Conservation (phyloP, 2,797 vertebrate genomes). For the Sebastes jordani region DNA sequence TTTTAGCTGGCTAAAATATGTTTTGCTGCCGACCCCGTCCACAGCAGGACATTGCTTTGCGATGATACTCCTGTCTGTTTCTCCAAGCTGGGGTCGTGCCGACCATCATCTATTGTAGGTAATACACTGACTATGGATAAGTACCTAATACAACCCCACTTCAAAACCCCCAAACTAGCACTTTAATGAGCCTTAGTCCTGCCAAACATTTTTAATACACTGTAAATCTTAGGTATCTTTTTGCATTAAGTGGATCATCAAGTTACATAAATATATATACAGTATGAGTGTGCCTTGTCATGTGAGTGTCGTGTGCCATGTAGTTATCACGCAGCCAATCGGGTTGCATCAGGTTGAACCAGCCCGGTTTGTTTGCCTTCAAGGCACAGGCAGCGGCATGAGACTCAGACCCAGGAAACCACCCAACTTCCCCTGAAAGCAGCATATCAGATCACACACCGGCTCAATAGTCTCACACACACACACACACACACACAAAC, state of each 20-base stretch:
- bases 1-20: no score
- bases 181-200: no score
- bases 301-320: not conserved
- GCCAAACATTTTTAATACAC: not conserved
- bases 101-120: no score
- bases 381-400: not conserved
- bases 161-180: no score
- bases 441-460: not conserved
- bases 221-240: not conserved
- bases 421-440: conserved; percentile 44
- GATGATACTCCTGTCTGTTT: no score
- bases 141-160: no score
- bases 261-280: not conserved
- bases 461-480: not conserved
- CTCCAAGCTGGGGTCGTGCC: no score
- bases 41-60: no score
- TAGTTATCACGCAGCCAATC: not conserved
- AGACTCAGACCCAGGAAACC: conserved; percentile 60
- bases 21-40: no score
- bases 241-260: not conserved
- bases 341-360: conserved; percentile 3
- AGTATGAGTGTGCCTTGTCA: not conserved
- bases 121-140: no score
- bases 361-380: not conserved
- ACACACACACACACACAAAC: not conserved